Evolutionary conservation across 2,797 vertebrate species (phyloP), one percentile per base, ranked within the genome.

Genomic region (Bovichtus variegatus): DNA sequence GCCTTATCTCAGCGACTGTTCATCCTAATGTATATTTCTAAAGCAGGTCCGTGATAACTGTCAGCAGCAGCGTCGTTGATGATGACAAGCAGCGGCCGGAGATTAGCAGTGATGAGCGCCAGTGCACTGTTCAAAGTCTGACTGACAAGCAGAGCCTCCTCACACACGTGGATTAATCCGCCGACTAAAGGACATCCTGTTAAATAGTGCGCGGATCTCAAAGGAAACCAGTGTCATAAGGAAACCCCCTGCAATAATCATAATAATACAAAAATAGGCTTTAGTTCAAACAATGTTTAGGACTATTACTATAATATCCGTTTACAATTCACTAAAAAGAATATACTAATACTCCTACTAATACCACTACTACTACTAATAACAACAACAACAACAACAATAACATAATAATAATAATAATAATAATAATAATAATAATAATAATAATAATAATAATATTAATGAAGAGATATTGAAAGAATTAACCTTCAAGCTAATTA

Each of bases 91-190:
- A 63, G 89, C 77, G 82, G 80, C 40, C 85, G 57, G 74, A 85
- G 90, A 89, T 89, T 84, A 90, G 76, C 81, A 29, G 76, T 68
- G 92, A 85, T 91, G 92, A 92, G 92, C 94, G 94, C 94, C 92
- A 93, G 91, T 75, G 87, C 82, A 43, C 88, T 51, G 92, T 94
- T 94, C 91, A 94, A 94, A 94, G 93, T 92, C 90, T 94, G 92
- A 93, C 92, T 93, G 93, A 94, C 94, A 94, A 92, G 89, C 89
- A 2, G 49, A 63, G 93, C 92, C 93, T 92, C 7, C 59, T 85
- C 88, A 91, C 93, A 85, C 54, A 49, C 63, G 47, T 3, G 66
- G 43, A 94, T 94, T 41, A 89, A 49, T 94, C 84, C 94, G 94
- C 82, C 74, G 78, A 85, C 34, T 54, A 9, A 53, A 55, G 62